phyloP scores from a whole-genome alignment of 2,113 vertebrate species.

The Terrapene triunguis region DNA sequence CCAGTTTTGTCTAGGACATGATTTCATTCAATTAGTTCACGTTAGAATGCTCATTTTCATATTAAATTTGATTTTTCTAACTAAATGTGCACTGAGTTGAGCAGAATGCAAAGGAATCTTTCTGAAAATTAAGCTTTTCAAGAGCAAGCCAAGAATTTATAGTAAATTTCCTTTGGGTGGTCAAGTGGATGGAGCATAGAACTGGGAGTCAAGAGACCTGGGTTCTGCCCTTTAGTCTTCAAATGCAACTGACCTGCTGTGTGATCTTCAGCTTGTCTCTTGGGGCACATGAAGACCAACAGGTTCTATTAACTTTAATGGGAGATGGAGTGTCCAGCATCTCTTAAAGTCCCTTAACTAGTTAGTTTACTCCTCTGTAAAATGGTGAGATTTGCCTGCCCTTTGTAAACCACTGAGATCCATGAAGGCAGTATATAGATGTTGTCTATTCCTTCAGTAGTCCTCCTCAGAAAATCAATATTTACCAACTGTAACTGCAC shows the following conservation, averaged over 20 bases:
- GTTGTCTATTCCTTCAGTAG: not conserved
- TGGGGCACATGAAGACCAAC: not conserved
- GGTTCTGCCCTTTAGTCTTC: not conserved
- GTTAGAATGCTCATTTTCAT: conserved; percentile 24
- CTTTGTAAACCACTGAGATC: not conserved
- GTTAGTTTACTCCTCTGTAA: not conserved
- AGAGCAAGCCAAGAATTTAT: not conserved
- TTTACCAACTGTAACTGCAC: fast-evolving
- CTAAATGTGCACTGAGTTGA: not conserved
- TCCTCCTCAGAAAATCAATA: not conserved
- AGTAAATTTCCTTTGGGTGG: not conserved
- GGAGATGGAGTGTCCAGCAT: not conserved
- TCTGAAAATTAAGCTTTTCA: not conserved
- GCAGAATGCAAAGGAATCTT: not conserved
- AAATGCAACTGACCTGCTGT: fast-evolving
- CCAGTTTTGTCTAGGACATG: not conserved
- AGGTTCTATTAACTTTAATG: not conserved
- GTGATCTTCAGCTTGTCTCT: not conserved
- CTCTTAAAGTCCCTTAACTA: not conserved
- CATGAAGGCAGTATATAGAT: fast-evolving
- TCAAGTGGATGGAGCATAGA: not conserved
- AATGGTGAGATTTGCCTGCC: fast-evolving
- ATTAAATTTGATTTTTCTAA: not conserved
- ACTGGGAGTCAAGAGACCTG: not conserved
- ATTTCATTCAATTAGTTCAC: not conserved